Evolutionary conservation across 2,113 vertebrate genomes (phyloP).

Genomic region (Ranitomeya variabilis): DNA sequence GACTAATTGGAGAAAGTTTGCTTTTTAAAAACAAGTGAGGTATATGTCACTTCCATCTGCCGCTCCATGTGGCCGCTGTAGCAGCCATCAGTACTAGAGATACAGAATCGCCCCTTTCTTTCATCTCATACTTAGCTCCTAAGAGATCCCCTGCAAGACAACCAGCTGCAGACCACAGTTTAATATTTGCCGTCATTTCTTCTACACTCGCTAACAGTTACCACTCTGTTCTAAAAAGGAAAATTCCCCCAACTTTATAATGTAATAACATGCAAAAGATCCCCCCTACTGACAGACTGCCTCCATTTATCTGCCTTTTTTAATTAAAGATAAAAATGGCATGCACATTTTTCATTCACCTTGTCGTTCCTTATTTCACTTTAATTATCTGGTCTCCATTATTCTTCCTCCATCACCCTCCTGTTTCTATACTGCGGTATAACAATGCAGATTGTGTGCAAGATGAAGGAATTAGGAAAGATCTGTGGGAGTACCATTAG

Average conservation of each 20-base stretch:
- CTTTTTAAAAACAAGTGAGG: background rate
- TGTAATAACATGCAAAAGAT: slow-evolving; percentile 41
- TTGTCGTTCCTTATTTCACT: slow-evolving; percentile 55
- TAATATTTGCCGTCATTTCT: background rate
- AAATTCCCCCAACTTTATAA: slow-evolving; percentile 39
- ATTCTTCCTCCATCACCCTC: slow-evolving; percentile 51
- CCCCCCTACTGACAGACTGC: slow-evolving; percentile 43
- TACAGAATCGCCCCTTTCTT: background rate
- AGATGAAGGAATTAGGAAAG: slow-evolving; percentile 53
- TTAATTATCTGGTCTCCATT: slow-evolving; percentile 57
- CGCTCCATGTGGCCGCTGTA: background rate
- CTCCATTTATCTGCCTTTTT: slow-evolving; percentile 54
- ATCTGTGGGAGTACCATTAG: slow-evolving; percentile 57
- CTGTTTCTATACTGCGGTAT: slow-evolving; percentile 41
- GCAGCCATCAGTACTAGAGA: background rate
- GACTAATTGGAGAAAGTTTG: background rate
- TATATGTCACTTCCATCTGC: background rate
- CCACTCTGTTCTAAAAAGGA: slow-evolving; percentile 21
- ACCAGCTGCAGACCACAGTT: background rate
- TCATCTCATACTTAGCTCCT: background rate
- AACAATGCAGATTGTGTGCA: slow-evolving; percentile 54
- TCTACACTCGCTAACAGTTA: background rate
- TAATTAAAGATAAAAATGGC: slow-evolving; percentile 58
- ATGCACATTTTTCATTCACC: slow-evolving; percentile 56
- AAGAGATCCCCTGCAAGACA: background rate